A percentile compares a stretch with the other conserved stretches of the same genome.
Evolutionary conservation across 1,140 invertebrate species (phyloP).

Genomic region (Sinella curviseta): DNA sequence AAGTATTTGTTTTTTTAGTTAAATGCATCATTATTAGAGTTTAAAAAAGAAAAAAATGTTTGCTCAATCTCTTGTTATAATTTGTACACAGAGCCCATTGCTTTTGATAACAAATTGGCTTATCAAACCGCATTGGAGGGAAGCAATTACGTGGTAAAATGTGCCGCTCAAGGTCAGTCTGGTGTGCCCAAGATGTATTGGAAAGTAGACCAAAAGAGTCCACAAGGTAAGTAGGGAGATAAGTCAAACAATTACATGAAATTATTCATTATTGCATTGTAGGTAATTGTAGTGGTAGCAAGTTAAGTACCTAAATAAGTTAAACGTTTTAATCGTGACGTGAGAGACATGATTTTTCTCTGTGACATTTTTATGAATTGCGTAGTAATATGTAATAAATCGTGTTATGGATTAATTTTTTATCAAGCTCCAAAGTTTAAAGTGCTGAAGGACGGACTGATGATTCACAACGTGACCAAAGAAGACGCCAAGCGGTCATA

Average conservation of each 20-base stretch:
- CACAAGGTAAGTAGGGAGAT: constrained; percentile 33
- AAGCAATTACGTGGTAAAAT: constrained; percentile 35
- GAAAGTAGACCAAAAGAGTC: constrained; percentile 46
- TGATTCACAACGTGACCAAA: constrained; percentile 42
- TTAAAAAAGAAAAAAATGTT: too few species aligned
- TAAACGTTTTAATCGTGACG: too few species aligned
- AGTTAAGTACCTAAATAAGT: too few species aligned
- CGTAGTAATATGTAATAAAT: neutral
- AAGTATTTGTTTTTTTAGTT: too few species aligned
- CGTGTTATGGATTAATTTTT: neutral
- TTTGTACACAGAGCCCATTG: constrained; percentile 44
- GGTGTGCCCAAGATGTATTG: constrained; percentile 41
- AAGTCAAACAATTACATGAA: neutral
- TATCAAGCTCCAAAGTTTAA: constrained; percentile 37
- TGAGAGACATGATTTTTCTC: too few species aligned
- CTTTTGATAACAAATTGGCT: constrained; percentile 41
- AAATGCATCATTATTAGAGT: too few species aligned
- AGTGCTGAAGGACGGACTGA: constrained; percentile 43
- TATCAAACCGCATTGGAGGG: constrained; percentile 46
- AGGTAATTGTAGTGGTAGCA: too few species aligned
- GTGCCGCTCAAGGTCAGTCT: constrained; percentile 41
- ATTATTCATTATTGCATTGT: too few species aligned
- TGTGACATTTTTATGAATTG: too few species aligned
- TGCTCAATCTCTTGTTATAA: too few species aligned
- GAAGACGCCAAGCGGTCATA: constrained; percentile 38